A percentile compares a stretch with the other conserved stretches of the same genome.
Conservation (phyloP, 2,113 vertebrate genomes). For the Paratilapia polleni region DNA sequence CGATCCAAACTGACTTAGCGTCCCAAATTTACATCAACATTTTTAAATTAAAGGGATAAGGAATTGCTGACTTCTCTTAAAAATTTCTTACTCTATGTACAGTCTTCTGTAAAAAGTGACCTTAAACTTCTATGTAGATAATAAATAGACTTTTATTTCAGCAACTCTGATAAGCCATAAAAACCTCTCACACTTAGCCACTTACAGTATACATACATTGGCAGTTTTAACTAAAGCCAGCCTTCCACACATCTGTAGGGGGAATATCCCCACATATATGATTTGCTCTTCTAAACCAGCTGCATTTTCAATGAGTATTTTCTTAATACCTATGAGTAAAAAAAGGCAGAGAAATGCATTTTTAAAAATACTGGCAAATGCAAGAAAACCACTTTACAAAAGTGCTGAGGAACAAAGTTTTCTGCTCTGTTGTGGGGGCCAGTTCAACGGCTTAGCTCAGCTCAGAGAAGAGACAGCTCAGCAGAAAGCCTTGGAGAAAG, state of each 20-base stretch:
- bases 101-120: background rate
- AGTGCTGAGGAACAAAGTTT: constrained; percentile 71
- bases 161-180: background rate
- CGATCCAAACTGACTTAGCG: background rate
- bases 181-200: background rate
- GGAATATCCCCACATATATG: background rate
- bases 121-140: background rate
- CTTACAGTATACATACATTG: background rate
- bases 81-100: background rate
- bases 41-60: background rate
- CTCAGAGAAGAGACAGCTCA: constrained; percentile 65
- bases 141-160: background rate
- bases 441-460: constrained; percentile 60
- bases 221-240: background rate
- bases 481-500: constrained; percentile 56
- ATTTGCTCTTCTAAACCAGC: constrained; percentile 6
- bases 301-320: constrained; percentile 17
- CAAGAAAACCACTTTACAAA: constrained; percentile 51
- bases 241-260: background rate
- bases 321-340: background rate
- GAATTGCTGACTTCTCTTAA: no score
- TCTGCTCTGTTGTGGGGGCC: constrained; percentile 49
- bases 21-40: background rate
- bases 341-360: constrained; percentile 7
- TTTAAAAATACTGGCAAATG: constrained; percentile 40